A percentile compares a stretch with the other conserved stretches of the same genome.
Evolutionary conservation across 2,113 vertebrate species (phyloP).

Genomic region (Sturnus vulgaris): DNA sequence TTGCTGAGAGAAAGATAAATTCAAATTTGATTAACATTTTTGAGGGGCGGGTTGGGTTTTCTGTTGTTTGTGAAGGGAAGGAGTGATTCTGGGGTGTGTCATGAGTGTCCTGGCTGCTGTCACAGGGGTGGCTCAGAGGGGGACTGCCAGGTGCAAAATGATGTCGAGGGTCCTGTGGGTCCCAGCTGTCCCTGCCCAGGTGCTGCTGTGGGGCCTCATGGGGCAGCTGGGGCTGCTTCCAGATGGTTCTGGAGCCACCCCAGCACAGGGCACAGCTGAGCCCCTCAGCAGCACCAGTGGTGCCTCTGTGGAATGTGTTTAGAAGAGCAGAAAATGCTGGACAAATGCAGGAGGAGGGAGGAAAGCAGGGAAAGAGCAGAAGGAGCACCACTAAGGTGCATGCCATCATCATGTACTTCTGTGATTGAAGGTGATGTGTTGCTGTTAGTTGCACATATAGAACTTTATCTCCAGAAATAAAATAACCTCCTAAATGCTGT

Average conservation of each 20-base stretch:
- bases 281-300: rapidly evolving
- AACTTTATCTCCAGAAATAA: not conserved
- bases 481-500: not conserved
- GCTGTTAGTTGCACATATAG: not conserved
- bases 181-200: not conserved
- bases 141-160: rapidly evolving
- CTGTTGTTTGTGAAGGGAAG: not conserved
- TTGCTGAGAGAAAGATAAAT: not conserved
- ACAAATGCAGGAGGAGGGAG: rapidly evolving
- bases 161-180: not conserved
- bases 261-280: not conserved
- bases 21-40: not conserved
- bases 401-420: not conserved
- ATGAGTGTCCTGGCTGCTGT: not conserved
- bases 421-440: not conserved
- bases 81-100: not conserved
- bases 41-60: not conserved
- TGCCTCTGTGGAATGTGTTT: not conserved
- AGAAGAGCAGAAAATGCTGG: not conserved
- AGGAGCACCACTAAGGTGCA: rapidly evolving
- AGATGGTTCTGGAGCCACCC: rapidly evolving
- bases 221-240: not conserved
- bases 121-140: rapidly evolving
- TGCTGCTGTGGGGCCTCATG: not conserved
- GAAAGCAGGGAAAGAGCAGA: not conserved